Conservation (phyloP, 2,888 invertebrate species). For the Mesochorus sp. region DNA sequence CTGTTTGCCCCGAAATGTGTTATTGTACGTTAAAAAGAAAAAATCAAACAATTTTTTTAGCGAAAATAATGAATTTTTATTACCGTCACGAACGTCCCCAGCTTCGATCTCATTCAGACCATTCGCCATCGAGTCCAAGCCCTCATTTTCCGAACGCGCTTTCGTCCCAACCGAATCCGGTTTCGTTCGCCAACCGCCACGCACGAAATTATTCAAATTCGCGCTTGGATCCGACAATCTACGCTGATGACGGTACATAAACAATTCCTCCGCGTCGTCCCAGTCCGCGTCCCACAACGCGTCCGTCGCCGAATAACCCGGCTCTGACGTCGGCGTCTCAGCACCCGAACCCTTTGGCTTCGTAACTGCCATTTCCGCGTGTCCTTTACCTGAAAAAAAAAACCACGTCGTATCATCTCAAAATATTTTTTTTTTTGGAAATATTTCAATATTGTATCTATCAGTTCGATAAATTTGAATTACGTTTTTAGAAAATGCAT, state of each 20-base stretch:
- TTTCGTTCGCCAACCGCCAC: slow-evolving; percentile 91
- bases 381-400: slow-evolving; percentile 86
- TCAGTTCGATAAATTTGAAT: too few species aligned
- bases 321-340: slow-evolving; percentile 97
- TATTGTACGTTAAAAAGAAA: slow-evolving; percentile 51
- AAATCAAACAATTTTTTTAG: neutral
- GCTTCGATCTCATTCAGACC: slow-evolving; percentile 96
- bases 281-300: slow-evolving; percentile 93
- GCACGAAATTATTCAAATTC: slow-evolving; percentile 92
- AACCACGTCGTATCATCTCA: neutral
- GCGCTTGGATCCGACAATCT: slow-evolving; percentile 96
- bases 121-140: slow-evolving; percentile 92
- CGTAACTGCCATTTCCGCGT: slow-evolving; percentile 99
- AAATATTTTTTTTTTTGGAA: too few species aligned
- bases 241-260: slow-evolving; percentile 91
- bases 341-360: slow-evolving; percentile 95
- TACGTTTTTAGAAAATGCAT: too few species aligned
- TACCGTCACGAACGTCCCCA: slow-evolving; percentile 95
- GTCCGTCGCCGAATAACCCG: slow-evolving; percentile 92
- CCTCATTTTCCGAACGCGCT: slow-evolving; percentile 95
- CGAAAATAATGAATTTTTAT: slow-evolving; percentile 59
- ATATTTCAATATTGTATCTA: too few species aligned
- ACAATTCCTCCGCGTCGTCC: slow-evolving; percentile 94
- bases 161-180: slow-evolving; percentile 83
- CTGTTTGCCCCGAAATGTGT: neutral